Base-by-base conservation (phyloP, 2,888 invertebrate species). In the Heliconius ethilla region DNA sequence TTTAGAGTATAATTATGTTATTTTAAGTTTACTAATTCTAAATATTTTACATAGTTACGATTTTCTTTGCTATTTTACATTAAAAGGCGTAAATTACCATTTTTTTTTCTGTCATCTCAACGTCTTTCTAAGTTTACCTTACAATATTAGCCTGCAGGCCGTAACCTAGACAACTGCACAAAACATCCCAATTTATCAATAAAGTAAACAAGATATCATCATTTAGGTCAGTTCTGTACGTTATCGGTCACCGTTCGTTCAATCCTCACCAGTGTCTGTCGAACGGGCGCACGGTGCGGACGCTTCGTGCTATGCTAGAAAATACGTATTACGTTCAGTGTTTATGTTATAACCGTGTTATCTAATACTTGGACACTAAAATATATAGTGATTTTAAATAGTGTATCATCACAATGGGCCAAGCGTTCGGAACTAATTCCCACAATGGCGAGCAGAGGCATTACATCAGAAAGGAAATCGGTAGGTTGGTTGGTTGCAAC, bases 361-460 rank as follows among this genome's bases (percentile, higher is more conserved):
- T 85, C 85, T 87, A 91, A 91, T 90, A 90, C 88, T 91, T 91
- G 90, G 85, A 83, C 83, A 83, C 75, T 81, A 79, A 72, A 76
- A 25, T 18, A 37, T n/a, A 27, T 51, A 55, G 69, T 45, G 29
- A 63, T 70, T 75, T 72, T 22, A 27, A 84, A 83, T 82, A 85
- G 89, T 89, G 89, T 86, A 87, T 89, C 62, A 55, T 67, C 86
- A 89, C 86, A 83, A 95, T 95, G 95, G 95, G 95, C 80, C 95
- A 95, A 83, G 89, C 93, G 67, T 95, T 95, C 83, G 95, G 95
- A 77, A 94, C 92, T 40, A 90, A 93, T 81, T 93, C 94, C 59
- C 93, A 94, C 86, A 90, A 89, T 82, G 91, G 91, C 67, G 93
- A 93, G 76, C 88, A 93, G 76, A 87, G 94, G 83, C 92, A 93